phyloP scores from a whole-genome alignment of 2,113 vertebrate genomes.

The Poeciliopsis turrubarensis region DNA sequence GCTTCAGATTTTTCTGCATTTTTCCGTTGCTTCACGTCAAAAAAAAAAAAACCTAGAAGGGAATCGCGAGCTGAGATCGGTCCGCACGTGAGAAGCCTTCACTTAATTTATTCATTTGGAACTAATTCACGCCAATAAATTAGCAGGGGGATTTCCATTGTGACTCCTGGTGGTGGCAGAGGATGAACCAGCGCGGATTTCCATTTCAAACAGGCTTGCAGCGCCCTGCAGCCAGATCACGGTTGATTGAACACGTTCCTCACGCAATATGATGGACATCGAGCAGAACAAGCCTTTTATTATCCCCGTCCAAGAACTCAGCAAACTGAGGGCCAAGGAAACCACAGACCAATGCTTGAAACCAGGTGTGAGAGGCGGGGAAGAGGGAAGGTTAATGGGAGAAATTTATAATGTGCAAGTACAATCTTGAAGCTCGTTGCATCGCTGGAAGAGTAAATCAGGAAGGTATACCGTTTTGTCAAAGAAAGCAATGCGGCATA shows the following conservation, averaged over 20 bases:
- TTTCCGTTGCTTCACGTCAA: conserved; percentile 26
- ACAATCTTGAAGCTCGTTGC: background rate
- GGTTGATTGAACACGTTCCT: conserved; percentile 58
- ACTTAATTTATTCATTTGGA: conserved; percentile 54
- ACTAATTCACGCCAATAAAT: conserved; percentile 58
- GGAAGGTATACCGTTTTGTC: background rate
- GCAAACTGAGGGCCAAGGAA: conserved; percentile 40
- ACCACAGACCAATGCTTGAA: conserved; percentile 37
- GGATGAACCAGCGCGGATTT: conserved; percentile 57
- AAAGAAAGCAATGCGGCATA: background rate
- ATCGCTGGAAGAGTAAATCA: conserved; percentile 2
- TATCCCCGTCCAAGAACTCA: conserved; percentile 40
- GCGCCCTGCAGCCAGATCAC: conserved; percentile 49
- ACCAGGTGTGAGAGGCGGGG: conserved; percentile 49
- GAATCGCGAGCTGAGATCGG: conserved; percentile 46
- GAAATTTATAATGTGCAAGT: background rate
- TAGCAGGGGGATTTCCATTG: conserved; percentile 65
- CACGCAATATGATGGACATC: conserved; percentile 54
- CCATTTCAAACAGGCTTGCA: conserved; percentile 66
- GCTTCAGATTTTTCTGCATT: conserved; percentile 51
- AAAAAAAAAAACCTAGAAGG: conserved; percentile 36
- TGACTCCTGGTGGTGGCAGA: conserved; percentile 40
- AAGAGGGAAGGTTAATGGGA: background rate
- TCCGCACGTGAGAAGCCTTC: background rate
- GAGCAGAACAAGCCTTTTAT: conserved; percentile 71